Conservation (phyloP, 2,888 invertebrate species). For the Phorcus lineatus region DNA sequence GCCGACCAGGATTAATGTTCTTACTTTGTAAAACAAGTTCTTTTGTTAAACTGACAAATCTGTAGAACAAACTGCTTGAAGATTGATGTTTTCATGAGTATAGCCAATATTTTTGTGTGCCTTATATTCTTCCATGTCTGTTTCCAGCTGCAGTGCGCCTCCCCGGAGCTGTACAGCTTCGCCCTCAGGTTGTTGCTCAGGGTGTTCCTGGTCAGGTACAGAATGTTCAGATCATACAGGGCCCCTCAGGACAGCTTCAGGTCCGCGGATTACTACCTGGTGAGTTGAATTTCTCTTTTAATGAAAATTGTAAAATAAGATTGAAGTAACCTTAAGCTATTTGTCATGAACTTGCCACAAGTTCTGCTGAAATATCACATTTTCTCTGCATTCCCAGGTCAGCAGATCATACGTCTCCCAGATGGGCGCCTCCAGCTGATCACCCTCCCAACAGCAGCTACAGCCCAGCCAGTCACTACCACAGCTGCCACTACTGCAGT, state of each 20-base stretch:
- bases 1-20: too few relatives aligned
- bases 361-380: not conserved
- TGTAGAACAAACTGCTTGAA: too few relatives aligned
- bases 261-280: conserved; percentile 93
- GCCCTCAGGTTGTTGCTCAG: conserved; percentile 51
- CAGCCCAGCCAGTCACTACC: conserved; percentile 52
- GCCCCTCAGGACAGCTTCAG: conserved; percentile 91
- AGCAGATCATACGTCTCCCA: conserved; percentile 93
- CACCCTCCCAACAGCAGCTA: conserved; percentile 74
- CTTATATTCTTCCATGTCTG: not conserved
- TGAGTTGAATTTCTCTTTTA: conserved; percentile 24
- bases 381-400: conserved; percentile 75
- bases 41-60: too few relatives aligned
- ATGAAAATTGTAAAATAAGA: too few relatives aligned
- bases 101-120: not conserved
- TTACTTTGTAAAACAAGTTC: too few relatives aligned
- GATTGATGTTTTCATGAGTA: too few relatives aligned
- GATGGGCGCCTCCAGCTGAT: conserved; percentile 94
- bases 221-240: conserved; percentile 88
- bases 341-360: not conserved
- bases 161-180: conserved; percentile 45
- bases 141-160: not conserved
- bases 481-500: conserved; percentile 37
- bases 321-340: too few relatives aligned
- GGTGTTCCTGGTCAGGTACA: conserved; percentile 59